These are phyloP conservation scores for Penaeus monodon DNA, from an alignment of 2,888 invertebrate genomes.

Conservation along the genomic window DNA sequence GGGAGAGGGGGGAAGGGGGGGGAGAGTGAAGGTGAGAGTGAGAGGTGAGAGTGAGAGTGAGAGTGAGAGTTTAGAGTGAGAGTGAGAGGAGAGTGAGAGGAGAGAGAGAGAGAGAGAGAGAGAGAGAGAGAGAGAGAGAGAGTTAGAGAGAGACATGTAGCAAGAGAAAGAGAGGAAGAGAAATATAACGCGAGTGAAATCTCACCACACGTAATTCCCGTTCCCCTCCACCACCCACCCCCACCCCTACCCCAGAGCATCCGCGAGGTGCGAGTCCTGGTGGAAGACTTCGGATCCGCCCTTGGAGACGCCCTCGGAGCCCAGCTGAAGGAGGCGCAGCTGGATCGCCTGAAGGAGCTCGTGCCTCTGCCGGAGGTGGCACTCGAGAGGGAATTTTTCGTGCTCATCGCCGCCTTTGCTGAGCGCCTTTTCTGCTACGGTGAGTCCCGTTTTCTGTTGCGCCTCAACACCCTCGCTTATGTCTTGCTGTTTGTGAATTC, in stretches of 20 bases:
- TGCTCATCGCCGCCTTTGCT: conserved; percentile 52
- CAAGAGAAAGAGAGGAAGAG: background rate
- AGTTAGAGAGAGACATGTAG: background rate
- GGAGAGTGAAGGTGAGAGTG: background rate
- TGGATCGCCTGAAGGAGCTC: conserved; percentile 29
- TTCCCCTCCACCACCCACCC: no score
- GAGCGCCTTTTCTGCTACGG: conserved; percentile 61
- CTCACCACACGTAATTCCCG: no score
- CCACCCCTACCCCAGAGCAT: conserved; percentile 28
- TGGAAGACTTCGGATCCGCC: conserved; percentile 30
- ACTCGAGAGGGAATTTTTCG: conserved; percentile 39
- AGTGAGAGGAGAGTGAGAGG: no score
- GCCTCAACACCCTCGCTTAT: no score
- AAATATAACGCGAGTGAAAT: background rate
- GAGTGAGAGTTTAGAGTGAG: background rate
- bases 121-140: no score
- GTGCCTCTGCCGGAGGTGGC: conserved; percentile 37
- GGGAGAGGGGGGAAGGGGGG: background rate
- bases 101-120: no score
- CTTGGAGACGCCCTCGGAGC: conserved; percentile 59
- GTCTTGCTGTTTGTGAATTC: no score
- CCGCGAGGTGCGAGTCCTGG: conserved; percentile 36
- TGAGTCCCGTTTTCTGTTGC: conserved; percentile 10
- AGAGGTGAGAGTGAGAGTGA: background rate
- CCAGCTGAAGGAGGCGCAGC: conserved; percentile 18